phyloP scores from a whole-genome alignment of 23 tunicate genomes.

The Halocynthia aurantium region DNA sequence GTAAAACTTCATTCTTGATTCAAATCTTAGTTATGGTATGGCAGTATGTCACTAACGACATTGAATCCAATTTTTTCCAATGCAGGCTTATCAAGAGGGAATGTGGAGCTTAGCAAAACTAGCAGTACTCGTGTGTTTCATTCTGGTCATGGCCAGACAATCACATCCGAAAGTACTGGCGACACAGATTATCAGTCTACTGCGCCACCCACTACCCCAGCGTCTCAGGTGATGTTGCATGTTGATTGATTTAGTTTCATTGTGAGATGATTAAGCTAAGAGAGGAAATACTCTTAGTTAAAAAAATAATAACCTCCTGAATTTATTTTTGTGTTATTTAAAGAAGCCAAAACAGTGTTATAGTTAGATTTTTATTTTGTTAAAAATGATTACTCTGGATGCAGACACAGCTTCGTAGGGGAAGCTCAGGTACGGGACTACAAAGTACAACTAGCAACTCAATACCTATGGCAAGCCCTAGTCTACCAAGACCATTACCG shows the following conservation, averaged over 20 bases:
- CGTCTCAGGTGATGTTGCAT: conserved; percentile 20
- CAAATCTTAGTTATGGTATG: too few species aligned
- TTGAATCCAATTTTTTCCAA: not conserved
- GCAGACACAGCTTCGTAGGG: conserved; percentile 14
- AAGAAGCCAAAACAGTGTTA: too few species aligned
- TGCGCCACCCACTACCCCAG: conserved; percentile 85
- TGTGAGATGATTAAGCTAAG: not conserved
- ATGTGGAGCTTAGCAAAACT: not conserved
- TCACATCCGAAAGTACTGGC: conserved; percentile 11
- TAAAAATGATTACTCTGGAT: not conserved
- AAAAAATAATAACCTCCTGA: too few species aligned
- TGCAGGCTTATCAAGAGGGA: not conserved
- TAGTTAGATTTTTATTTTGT: not conserved
- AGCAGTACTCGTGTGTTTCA: not conserved
- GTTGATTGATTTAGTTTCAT: not conserved
- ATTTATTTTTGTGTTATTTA: too few species aligned
- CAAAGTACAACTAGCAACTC: not conserved
- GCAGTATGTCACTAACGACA: too few species aligned
- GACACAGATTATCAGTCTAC: conserved; percentile 55
- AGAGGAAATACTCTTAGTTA: too few species aligned
- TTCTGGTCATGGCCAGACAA: not conserved
- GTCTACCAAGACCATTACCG: conserved; percentile 34
- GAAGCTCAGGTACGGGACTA: conserved; percentile 7
- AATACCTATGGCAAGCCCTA: conserved; percentile 18
- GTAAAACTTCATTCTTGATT: too few species aligned